Evolutionary conservation across 2,113 vertebrate species (phyloP).

Genomic region (Pedionomus torquatus): DNA sequence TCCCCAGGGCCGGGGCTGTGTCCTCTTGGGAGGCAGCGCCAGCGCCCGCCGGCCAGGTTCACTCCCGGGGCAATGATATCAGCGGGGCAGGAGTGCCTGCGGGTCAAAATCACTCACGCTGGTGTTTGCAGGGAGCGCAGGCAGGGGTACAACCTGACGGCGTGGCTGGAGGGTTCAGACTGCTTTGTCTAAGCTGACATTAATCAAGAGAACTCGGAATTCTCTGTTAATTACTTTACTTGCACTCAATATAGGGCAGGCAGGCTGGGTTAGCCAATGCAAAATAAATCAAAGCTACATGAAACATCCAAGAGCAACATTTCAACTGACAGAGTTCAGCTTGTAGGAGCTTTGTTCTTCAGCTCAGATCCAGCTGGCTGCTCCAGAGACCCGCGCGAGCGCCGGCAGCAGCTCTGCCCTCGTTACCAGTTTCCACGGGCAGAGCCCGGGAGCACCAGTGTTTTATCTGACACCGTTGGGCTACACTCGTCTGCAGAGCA

Average conservation of each 20-base stretch:
- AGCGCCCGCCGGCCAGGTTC: not conserved
- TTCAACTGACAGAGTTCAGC: conserved; percentile 25
- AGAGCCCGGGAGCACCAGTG: not conserved
- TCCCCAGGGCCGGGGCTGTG: not conserved
- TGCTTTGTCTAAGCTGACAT: conserved; percentile 22
- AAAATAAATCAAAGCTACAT: conserved; percentile 65
- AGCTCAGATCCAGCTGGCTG: not conserved
- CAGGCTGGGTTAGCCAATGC: conserved; percentile 6
- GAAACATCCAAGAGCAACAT: conserved; percentile 38
- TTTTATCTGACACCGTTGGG: not conserved
- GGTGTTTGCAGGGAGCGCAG: not conserved
- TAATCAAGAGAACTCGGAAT: conserved; percentile 42
- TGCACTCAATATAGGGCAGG: conserved; percentile 17
- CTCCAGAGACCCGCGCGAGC: not conserved
- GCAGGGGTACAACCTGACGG: not conserved
- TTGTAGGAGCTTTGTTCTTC: conserved; percentile 33
- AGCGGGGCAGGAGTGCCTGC: not conserved
- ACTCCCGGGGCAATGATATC: conserved; percentile 1
- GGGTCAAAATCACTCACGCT: conserved; percentile 16
- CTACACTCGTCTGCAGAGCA: not conserved
- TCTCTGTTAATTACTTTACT: conserved; percentile 23
- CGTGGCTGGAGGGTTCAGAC: not conserved
- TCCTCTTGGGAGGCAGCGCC: not conserved
- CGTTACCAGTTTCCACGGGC: not conserved
- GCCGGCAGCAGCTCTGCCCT: not conserved